Percentiles rank a stretch among this genome's conserved stretches.
phyloP scores from a whole-genome alignment of 2,888 invertebrate species.

The Melanotus villosus region DNA sequence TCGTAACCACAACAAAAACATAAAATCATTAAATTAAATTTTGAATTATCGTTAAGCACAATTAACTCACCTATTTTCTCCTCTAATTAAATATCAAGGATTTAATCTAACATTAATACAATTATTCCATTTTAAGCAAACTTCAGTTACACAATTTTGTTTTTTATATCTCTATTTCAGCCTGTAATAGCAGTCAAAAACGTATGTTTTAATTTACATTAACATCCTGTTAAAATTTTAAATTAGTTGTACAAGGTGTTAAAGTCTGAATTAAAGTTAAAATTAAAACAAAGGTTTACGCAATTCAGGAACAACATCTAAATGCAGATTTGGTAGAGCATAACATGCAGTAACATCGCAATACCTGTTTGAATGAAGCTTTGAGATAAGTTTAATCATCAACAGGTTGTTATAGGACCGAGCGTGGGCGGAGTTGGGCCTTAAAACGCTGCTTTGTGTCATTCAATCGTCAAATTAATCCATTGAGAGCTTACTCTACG shows the following conservation, averaged over 20 bases:
- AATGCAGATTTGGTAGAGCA: conserved; percentile 43
- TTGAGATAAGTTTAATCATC: conserved; percentile 55
- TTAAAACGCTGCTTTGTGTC: conserved; percentile 65
- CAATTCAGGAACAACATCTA: conserved; percentile 32
- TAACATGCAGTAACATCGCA: conserved; percentile 39
- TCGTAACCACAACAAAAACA: no score
- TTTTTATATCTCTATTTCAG: no score
- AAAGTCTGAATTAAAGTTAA: neutral
- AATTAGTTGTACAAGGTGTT: neutral
- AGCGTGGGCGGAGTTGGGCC: conserved; percentile 59
- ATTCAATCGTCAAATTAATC: conserved; percentile 66
- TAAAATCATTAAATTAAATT: no score
- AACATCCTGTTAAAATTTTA: neutral
- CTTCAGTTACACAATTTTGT: neutral
- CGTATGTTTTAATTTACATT: neutral
- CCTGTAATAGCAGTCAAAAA: no score
- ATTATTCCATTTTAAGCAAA: conserved; percentile 12
- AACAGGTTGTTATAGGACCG: conserved; percentile 62
- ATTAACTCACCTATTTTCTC: no score
- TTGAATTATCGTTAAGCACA: no score
- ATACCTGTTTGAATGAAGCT: conserved; percentile 47
- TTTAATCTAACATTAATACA: neutral
- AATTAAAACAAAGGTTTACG: conserved; percentile 12
- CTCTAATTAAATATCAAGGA: conserved; percentile 11
- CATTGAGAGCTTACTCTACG: conserved; percentile 57